phyloP scores from a whole-genome alignment of 2,797 vertebrate species.

The Uromys caudimaculatus region DNA sequence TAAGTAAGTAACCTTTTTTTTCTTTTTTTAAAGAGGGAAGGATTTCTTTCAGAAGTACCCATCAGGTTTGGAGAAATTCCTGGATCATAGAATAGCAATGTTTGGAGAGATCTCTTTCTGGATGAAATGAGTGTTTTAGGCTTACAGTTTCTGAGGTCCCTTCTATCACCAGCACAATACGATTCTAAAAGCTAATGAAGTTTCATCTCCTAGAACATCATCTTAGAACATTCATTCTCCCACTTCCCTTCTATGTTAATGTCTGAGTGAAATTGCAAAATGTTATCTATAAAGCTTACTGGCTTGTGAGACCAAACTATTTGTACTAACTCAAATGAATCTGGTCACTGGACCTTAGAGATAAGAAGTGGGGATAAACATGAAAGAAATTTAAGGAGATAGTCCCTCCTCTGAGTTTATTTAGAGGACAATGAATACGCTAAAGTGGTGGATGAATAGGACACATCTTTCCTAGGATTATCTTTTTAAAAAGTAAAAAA shows the following conservation, averaged over 20 bases:
- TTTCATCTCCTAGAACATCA: not conserved
- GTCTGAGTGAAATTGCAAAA: not conserved
- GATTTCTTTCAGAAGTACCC: constrained; percentile 30
- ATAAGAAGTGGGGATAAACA: not conserved
- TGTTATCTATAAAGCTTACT: not conserved
- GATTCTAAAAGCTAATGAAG: not conserved
- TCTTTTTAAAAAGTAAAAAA: not conserved
- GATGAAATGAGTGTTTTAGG: not conserved
- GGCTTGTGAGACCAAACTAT: not conserved
- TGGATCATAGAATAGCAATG: not conserved
- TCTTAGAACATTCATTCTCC: not conserved
- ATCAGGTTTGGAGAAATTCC: constrained; percentile 1
- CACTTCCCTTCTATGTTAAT: not conserved
- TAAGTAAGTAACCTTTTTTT: not conserved
- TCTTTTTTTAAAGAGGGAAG: not conserved
- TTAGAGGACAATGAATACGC: not conserved
- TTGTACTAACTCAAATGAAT: not conserved
- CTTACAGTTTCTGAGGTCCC: not conserved
- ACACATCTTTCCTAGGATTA: not conserved
- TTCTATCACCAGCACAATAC: not conserved
- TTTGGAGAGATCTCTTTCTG: not conserved
- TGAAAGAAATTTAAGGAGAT: not conserved
- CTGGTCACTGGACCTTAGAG: not conserved
- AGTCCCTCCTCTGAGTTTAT: not conserved
- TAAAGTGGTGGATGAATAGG: not conserved